A percentile compares a stretch with the other conserved stretches of the same genome.
Evolutionary conservation across 2,113 vertebrate species (phyloP).

Genomic region (Melanostigma gelatinosum): DNA sequence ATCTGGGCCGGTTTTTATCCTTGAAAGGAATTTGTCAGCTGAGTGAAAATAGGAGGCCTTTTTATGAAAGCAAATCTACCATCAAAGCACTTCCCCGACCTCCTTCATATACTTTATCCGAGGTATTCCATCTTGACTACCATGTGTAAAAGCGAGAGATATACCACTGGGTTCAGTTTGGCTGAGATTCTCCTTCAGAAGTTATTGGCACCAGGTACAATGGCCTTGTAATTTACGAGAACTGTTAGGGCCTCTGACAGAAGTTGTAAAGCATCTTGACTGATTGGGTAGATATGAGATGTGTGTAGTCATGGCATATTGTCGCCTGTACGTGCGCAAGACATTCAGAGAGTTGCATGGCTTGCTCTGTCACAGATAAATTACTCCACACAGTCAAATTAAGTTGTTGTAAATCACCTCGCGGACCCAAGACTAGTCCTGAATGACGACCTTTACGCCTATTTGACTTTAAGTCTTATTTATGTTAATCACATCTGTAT

Average conservation of each 20-base stretch:
- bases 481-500: constrained; percentile 81
- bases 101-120: constrained; percentile 23
- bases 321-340: constrained; percentile 60
- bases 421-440: constrained; percentile 67
- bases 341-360: constrained; percentile 66
- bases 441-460: constrained; percentile 84
- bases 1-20: constrained; percentile 42
- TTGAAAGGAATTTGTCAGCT: constrained; percentile 41
- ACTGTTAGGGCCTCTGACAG: constrained; percentile 77
- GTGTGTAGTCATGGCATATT: constrained; percentile 78
- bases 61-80: constrained; percentile 47
- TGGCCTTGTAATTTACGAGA: constrained; percentile 78
- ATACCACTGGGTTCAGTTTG: constrained; percentile 48
- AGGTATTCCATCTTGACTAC: constrained; percentile 29
- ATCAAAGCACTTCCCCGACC: constrained; percentile 27
- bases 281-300: constrained; percentile 77
- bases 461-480: constrained; percentile 81
- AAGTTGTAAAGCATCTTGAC: constrained; percentile 83
- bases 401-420: constrained; percentile 80
- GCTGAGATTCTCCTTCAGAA: constrained; percentile 80
- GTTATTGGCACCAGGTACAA: constrained; percentile 80
- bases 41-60: constrained; percentile 30
- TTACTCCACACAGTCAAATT: constrained; percentile 79
- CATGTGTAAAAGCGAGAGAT: constrained; percentile 33
- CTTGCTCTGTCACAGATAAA: constrained; percentile 76